Evolutionary conservation across 1,140 invertebrate genomes (phyloP).

Genomic region (Lepidurus couesii): DNA sequence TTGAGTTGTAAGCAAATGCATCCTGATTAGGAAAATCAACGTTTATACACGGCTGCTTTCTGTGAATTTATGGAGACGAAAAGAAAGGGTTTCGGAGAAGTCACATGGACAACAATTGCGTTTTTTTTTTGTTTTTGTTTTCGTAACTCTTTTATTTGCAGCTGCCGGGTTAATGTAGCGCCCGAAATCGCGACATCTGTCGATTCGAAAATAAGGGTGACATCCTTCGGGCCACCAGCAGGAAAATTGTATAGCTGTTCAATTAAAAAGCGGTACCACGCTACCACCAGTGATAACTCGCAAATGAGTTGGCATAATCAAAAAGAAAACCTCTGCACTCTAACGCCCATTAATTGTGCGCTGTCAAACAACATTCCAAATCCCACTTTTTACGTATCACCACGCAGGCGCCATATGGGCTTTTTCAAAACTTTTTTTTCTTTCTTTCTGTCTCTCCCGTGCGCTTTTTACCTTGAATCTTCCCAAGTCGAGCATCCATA

Average conservation of each 20-base stretch:
- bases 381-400: neutral
- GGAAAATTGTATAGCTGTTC: neutral
- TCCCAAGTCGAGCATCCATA: neutral
- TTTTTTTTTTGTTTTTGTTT: too few relatives aligned
- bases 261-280: neutral
- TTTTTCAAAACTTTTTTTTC: neutral
- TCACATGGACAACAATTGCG: too few relatives aligned
- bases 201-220: neutral
- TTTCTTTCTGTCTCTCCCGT: neutral
- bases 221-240: neutral
- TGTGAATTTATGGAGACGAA: too few relatives aligned
- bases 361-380: slow-evolving; percentile 6
- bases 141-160: neutral
- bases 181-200: neutral
- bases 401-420: neutral
- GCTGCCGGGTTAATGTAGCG: slow-evolving; percentile 12
- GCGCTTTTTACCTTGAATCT: neutral
- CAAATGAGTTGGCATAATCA: slow-evolving; percentile 22
- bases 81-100: too few relatives aligned
- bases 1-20: too few relatives aligned
- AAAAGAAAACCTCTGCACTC: neutral
- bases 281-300: neutral
- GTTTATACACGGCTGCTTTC: too few relatives aligned
- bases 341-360: neutral
- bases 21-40: too few relatives aligned